phyloP scores from a whole-genome alignment of 2,797 vertebrate species.

The Phrynocephalus forsythii region DNA sequence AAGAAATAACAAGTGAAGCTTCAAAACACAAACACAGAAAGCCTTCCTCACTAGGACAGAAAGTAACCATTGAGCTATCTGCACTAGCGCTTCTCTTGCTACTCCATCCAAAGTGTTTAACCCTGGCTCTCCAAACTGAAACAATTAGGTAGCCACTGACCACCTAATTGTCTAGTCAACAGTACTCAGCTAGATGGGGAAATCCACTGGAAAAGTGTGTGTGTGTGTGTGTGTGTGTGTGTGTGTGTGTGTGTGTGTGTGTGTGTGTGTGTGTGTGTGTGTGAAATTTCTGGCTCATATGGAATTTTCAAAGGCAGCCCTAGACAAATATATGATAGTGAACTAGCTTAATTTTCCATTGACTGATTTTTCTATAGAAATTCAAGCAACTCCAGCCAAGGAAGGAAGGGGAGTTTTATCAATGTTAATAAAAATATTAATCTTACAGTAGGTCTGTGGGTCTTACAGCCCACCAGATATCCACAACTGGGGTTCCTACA shows the following conservation, averaged over 20 bases:
- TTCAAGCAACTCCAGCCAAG: not conserved
- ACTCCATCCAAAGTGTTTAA: too few relatives aligned
- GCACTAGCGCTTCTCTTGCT: too few relatives aligned
- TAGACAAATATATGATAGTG: not conserved
- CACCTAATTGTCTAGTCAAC: not conserved
- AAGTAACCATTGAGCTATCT: too few relatives aligned
- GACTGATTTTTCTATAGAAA: too few relatives aligned
- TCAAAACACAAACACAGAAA: too few relatives aligned
- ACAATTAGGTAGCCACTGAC: not conserved
- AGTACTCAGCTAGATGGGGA: not conserved
- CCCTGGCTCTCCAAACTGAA: too few relatives aligned
- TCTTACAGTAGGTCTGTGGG: not conserved
- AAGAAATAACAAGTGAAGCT: too few relatives aligned
- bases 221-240: too few relatives aligned
- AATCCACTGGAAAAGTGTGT: not conserved
- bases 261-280: not conserved
- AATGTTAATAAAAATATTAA: not conserved
- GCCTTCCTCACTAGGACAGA: too few relatives aligned
- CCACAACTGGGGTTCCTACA: too few relatives aligned
- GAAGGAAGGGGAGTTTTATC: not conserved
- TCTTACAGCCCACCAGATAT: too few relatives aligned
- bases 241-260: too few relatives aligned
- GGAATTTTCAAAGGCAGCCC: not conserved
- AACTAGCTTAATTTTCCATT: not conserved
- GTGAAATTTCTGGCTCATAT: not conserved